Conservation (phyloP, 2,113 vertebrate species). For the Albula goreensis region DNA sequence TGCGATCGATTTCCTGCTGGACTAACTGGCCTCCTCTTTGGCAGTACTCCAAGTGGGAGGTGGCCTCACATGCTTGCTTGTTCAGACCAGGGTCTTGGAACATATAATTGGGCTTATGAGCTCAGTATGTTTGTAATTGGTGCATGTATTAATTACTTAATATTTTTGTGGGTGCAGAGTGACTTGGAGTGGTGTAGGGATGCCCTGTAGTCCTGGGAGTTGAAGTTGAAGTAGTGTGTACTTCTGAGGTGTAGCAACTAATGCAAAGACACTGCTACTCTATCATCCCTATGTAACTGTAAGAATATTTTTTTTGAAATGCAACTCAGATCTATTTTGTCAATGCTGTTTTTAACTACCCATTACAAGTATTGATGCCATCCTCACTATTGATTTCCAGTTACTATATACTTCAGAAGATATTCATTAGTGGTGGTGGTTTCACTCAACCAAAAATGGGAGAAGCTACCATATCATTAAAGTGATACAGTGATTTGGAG, state of each 20-base stretch:
- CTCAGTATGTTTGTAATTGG: background rate
- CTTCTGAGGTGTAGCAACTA: background rate
- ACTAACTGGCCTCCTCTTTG: background rate
- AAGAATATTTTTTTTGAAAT: too few relatives aligned
- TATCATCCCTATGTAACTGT: too few relatives aligned
- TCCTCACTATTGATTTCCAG: too few relatives aligned
- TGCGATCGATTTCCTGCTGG: background rate
- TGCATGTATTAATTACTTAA: background rate
- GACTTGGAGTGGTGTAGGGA: background rate
- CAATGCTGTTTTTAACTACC: too few relatives aligned
- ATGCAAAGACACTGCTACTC: background rate
- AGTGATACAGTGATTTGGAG: too few relatives aligned
- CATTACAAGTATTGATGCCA: too few relatives aligned
- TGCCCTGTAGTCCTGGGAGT: background rate
- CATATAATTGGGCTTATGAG: background rate
- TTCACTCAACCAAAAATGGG: too few relatives aligned
- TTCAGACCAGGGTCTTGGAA: background rate
- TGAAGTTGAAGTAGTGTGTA: background rate
- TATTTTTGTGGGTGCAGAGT: background rate
- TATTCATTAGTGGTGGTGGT: too few relatives aligned
- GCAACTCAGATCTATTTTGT: too few relatives aligned
- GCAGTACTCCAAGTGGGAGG: background rate
- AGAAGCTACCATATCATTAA: too few relatives aligned
- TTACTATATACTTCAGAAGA: too few relatives aligned
- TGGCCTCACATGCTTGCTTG: background rate